phyloP scores from a whole-genome alignment of 2,797 vertebrate genomes.

The Propithecus deckenii region DNA sequence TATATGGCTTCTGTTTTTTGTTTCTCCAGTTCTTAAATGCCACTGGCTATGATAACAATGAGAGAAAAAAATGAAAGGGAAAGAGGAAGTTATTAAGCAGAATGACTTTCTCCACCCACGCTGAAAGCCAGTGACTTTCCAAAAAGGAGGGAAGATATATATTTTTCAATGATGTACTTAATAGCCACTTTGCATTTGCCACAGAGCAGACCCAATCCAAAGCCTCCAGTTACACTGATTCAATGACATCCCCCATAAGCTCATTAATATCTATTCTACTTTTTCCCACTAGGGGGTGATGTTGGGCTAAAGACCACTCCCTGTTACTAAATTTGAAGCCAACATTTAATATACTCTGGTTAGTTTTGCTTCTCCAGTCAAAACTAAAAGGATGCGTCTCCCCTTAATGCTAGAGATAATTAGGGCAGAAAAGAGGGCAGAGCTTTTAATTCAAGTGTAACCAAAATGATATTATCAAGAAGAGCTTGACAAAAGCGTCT shows the following conservation, averaged over 20 bases:
- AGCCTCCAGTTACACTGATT: not conserved
- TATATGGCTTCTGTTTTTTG: not conserved
- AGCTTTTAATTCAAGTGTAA: not conserved
- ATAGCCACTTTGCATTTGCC: not conserved
- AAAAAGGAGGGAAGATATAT: not conserved
- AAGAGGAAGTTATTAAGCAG: not conserved
- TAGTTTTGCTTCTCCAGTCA: constrained; percentile 12
- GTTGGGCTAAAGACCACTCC: not conserved
- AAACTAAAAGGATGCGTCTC: not conserved
- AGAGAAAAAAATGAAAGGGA: not conserved
- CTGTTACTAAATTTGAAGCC: not conserved
- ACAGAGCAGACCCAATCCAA: not conserved
- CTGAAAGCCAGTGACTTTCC: not conserved
- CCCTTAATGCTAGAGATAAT: not conserved
- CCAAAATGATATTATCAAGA: not conserved
- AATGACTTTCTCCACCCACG: not conserved
- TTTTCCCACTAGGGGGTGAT: not conserved
- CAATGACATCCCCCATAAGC: fast-evolving
- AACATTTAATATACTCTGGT: not conserved
- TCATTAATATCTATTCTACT: not conserved
- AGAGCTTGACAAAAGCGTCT: fast-evolving
- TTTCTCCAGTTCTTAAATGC: not conserved
- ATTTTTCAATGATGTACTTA: not conserved
- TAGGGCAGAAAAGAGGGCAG: not conserved
- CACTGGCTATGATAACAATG: not conserved